Conservation (phyloP, 2,113 vertebrate species). For the Struthidea cinerea region DNA sequence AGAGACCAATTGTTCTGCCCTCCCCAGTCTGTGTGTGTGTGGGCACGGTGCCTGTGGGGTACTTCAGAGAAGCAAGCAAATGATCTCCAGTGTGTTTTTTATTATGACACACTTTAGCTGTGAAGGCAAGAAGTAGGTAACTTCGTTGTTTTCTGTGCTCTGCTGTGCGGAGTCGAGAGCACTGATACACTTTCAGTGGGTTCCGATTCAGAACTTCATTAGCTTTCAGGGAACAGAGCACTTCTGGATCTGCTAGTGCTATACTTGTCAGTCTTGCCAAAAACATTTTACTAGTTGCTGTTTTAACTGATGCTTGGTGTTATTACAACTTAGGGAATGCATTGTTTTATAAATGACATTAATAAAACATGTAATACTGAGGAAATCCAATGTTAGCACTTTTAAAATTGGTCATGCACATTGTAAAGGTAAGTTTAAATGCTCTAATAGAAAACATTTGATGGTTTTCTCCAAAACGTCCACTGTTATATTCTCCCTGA, state of each 20-base stretch:
- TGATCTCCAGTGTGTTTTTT: neutral
- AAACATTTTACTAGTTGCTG: conserved; percentile 24
- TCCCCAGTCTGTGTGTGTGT: neutral
- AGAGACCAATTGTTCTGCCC: neutral
- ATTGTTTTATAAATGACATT: conserved; percentile 10
- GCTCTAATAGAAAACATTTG: neutral
- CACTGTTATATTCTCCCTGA: neutral
- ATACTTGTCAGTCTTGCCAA: conserved; percentile 1
- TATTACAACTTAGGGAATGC: neutral
- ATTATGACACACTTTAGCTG: neutral
- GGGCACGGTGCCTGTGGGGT: neutral
- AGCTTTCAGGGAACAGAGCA: conserved; percentile 16
- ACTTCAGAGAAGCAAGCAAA: neutral
- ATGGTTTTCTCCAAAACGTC: neutral
- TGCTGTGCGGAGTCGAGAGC: neutral
- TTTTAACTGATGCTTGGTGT: conserved; percentile 27
- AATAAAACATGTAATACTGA: neutral
- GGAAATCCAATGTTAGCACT: neutral
- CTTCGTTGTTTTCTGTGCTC: neutral
- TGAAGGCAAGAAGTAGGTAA: neutral
- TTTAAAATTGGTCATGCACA: neutral
- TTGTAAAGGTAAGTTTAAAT: neutral
- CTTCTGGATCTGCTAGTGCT: conserved; percentile 2
- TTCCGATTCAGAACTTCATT: neutral
- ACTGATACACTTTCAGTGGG: neutral